Evolutionary conservation across 2,113 vertebrate genomes (phyloP).

Genomic region (Anoura caudifer): DNA sequence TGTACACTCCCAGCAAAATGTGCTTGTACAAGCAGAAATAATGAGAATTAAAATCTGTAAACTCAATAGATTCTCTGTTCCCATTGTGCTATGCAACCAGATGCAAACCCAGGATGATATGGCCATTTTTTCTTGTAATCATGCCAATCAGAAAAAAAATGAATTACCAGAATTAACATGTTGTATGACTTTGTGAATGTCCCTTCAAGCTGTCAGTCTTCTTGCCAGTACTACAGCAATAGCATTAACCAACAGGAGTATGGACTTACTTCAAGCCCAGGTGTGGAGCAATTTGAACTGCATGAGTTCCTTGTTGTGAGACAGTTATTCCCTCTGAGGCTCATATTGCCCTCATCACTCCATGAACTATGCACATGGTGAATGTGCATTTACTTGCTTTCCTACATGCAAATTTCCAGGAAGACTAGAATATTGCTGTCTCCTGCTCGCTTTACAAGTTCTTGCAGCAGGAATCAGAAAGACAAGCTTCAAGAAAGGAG

Average conservation of each 20-base stretch:
- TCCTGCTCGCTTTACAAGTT: conserved; percentile 42
- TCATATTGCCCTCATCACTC: conserved; percentile 66
- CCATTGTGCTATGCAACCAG: conserved; percentile 62
- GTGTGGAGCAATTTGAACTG: conserved; percentile 79
- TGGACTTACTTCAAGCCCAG: conserved; percentile 80
- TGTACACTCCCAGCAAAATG: not conserved
- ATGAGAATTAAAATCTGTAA: conserved; percentile 64
- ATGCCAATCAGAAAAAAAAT: conserved; percentile 53
- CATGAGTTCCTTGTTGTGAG: conserved; percentile 80
- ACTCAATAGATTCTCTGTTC: conserved; percentile 22
- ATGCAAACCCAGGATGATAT: conserved; percentile 67
- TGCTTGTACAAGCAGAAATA: conserved; percentile 21
- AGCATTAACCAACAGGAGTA: conserved; percentile 72
- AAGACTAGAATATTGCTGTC: not conserved
- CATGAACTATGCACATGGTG: conserved; percentile 52
- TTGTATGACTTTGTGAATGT: conserved; percentile 78
- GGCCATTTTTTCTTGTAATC: conserved; percentile 58
- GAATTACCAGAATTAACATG: conserved; percentile 71
- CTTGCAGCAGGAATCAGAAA: not conserved
- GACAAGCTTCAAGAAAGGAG: not conserved
- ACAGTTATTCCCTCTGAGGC: conserved; percentile 76
- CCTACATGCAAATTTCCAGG: conserved; percentile 56
- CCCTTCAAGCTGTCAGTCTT: conserved; percentile 77
- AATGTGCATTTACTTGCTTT: conserved; percentile 68
- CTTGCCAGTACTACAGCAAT: conserved; percentile 70